A percentile compares a stretch with the other conserved stretches of the same genome.
phyloP scores from a whole-genome alignment of 1,140 invertebrate species.

The Lasaia peninsularis region DNA sequence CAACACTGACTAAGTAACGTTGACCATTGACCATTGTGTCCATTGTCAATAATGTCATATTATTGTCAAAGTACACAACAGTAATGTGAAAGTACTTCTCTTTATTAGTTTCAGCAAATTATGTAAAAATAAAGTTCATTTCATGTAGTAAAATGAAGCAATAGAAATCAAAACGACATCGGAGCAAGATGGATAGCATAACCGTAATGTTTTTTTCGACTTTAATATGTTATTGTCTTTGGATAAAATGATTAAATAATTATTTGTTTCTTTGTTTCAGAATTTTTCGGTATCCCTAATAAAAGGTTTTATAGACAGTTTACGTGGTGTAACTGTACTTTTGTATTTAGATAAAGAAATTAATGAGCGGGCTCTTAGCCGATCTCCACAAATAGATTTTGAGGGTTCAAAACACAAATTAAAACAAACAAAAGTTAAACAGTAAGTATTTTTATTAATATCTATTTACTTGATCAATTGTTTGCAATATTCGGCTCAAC shows the following conservation, averaged over 20 bases:
- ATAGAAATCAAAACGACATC: background rate
- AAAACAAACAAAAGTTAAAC: constrained; percentile 73
- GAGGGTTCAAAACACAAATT: constrained; percentile 66
- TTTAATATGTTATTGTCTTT: constrained; percentile 8
- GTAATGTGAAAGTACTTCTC: background rate
- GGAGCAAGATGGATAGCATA: background rate
- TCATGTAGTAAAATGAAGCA: constrained; percentile 12
- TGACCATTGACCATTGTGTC: no score
- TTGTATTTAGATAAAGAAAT: constrained; percentile 86
- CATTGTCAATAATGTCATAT: background rate
- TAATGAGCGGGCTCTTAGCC: constrained; percentile 79
- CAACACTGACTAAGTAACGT: no score
- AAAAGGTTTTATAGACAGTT: constrained; percentile 83
- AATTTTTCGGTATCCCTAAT: constrained; percentile 80
- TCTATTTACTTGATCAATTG: background rate
- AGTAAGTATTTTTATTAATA: constrained; percentile 64
- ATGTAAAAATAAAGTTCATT: background rate
- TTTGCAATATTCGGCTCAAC: background rate
- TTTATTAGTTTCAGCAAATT: constrained; percentile 21
- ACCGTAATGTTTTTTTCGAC: background rate
- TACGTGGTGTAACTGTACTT: constrained; percentile 82
- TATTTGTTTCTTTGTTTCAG: constrained; percentile 75
- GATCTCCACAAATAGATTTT: constrained; percentile 70
- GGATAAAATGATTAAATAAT: constrained; percentile 12
- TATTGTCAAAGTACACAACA: background rate